Evolutionary conservation across 2,113 vertebrate genomes (phyloP), one percentile per base, ranked within the genome.

Genomic region (Isichthys henryi): DNA sequence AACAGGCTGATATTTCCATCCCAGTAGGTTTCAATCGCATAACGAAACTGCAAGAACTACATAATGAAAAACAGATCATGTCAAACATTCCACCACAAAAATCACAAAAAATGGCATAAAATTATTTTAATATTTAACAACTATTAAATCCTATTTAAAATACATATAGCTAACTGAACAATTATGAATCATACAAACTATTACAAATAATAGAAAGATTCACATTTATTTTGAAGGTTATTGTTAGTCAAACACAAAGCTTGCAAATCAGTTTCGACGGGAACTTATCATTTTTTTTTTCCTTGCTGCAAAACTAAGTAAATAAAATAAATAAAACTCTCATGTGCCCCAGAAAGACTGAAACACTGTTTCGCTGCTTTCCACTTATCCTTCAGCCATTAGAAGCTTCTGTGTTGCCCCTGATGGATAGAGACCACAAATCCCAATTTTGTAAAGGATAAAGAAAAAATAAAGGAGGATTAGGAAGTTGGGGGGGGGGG

Each of bases 11-110:
- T 93, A 93, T 95, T 94, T 93, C 94, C 94, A 92, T 94, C 93
- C 95, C 96, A 95, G 95, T 95, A 94, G 95, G 95, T 93, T 95
- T 94, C 94, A 96, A 95, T 95, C 89, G 94, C 94, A 96, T 95
- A 92, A 93, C 94, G 92, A 94, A 95, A 95, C 94, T 95, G 94
- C 94, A 94, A 94, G 93, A 94, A 95, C 94, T 95, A 94, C 94
- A 94, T 94, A 93, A 94, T 91, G 89, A 86, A 92, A 92, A 94
- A 93, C 92, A 94, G 95, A 95, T 94, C 93, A 91, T 92, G 93
- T 90, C 94, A 96, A 95, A 94, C 95, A 95, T 96, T 95, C 95
- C 94, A 96, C 94, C 94, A 94, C 15, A 92, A 92, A 56, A 93
- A 90, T 94, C 52, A 93, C 92, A 90, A 83, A 56, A 49, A 77